phyloP scores from a whole-genome alignment of 2,113 vertebrate genomes.

The Podiceps cristatus region DNA sequence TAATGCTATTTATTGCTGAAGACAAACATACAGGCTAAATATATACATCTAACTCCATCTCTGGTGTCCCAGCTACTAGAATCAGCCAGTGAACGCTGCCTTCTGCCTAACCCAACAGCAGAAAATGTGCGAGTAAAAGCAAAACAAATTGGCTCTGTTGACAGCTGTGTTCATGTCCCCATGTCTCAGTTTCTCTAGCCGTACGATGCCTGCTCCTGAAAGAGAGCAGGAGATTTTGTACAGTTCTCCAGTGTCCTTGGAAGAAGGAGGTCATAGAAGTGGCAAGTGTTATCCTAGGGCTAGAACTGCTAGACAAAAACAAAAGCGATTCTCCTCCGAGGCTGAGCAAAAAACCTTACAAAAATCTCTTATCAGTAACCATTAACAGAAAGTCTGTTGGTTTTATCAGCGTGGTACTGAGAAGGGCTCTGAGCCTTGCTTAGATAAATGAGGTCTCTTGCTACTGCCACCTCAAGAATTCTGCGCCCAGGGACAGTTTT shows the following conservation, averaged over 20 bases:
- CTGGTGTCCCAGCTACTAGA: neutral
- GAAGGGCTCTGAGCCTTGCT: neutral
- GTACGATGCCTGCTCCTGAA: rapidly evolving
- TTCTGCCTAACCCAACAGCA: neutral
- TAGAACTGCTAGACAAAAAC: neutral
- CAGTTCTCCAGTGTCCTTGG: neutral
- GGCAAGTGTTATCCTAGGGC: neutral
- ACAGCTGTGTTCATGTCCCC: neutral
- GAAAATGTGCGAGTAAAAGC: neutral
- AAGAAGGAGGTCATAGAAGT: neutral
- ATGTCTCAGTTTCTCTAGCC: neutral
- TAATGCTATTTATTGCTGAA: neutral
- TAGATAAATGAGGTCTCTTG: neutral
- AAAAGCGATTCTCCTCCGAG: neutral
- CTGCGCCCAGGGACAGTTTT: neutral
- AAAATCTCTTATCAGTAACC: constrained; percentile 10
- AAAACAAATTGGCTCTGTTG: neutral
- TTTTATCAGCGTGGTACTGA: neutral
- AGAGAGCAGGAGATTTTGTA: neutral
- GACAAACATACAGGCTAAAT: neutral
- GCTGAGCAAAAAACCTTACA: neutral
- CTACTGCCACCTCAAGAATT: neutral
- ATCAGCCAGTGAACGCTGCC: neutral
- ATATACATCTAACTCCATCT: neutral
- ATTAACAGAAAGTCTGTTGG: constrained; percentile 29